Percentiles rank a stretch among this genome's conserved stretches.
phyloP scores from a whole-genome alignment of 35 echinoderm and acorn worm species.

The Anneissia japonica region DNA sequence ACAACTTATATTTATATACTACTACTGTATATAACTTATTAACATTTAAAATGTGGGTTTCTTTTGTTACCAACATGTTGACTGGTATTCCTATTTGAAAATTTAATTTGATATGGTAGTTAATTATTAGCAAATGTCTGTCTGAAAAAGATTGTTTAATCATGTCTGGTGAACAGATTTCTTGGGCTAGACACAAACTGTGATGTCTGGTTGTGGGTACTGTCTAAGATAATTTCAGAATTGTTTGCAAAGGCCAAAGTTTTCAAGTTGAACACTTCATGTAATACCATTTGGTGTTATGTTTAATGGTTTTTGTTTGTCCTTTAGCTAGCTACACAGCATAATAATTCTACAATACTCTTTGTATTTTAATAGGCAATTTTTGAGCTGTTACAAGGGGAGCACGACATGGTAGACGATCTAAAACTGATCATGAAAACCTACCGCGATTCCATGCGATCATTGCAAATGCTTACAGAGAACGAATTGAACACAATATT shows the following conservation, averaged over 20 bases:
- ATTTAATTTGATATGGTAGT: too few relatives aligned
- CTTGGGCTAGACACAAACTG: too few relatives aligned
- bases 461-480: slow-evolving; percentile 70
- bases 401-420: slow-evolving; percentile 85
- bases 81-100: too few relatives aligned
- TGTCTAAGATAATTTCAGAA: neutral
- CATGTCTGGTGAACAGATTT: too few relatives aligned
- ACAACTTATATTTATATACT: too few relatives aligned
- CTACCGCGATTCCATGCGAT: slow-evolving; percentile 92
- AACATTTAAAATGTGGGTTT: too few relatives aligned
- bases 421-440: slow-evolving; percentile 89
- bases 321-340: too few relatives aligned
- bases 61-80: too few relatives aligned
- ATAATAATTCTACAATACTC: too few relatives aligned
- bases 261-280: neutral
- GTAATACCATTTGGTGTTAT: neutral
- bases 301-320: neutral
- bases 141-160: too few relatives aligned
- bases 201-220: neutral
- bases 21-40: too few relatives aligned
- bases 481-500: slow-evolving; percentile 87
- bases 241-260: neutral
- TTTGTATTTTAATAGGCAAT: slow-evolving; percentile 95
- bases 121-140: too few relatives aligned
- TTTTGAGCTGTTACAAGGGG: slow-evolving; percentile 89